Evolutionary conservation across 2,888 invertebrate species (phyloP).

Genomic region (Trachelus tabidus): DNA sequence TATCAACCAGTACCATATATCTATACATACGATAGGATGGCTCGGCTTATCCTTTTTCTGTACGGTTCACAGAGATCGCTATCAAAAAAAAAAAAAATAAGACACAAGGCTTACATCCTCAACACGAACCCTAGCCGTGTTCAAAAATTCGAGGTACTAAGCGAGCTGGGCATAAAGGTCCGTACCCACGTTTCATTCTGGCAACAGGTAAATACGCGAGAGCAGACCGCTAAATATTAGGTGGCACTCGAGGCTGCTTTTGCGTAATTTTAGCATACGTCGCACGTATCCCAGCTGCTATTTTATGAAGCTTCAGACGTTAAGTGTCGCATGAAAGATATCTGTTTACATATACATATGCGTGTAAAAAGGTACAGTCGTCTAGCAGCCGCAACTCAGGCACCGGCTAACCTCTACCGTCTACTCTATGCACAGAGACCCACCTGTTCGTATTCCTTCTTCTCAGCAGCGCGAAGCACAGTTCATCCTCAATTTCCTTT

Average conservation of each 20-base stretch:
- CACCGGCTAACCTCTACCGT: neutral
- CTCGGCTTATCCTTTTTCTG: neutral
- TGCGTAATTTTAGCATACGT: slow-evolving; percentile 34
- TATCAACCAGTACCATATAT: neutral
- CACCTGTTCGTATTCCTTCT: neutral
- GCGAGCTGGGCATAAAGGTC: neutral
- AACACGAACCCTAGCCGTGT: neutral
- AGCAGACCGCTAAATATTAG: slow-evolving; percentile 35
- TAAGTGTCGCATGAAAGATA: slow-evolving; percentile 11
- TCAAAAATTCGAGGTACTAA: neutral
- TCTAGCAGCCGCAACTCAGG: neutral
- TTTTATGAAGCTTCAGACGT: slow-evolving; percentile 37
- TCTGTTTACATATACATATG: neutral
- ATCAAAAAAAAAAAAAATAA: neutral
- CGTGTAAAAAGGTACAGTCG: neutral
- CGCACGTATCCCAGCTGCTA: slow-evolving; percentile 35
- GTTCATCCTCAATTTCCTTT: neutral
- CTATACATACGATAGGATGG: neutral
- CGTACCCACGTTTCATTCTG: slow-evolving; percentile 1
- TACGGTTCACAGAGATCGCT: neutral
- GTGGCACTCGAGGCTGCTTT: slow-evolving; percentile 5
- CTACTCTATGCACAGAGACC: neutral
- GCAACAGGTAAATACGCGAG: slow-evolving; percentile 23
- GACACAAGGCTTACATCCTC: neutral
- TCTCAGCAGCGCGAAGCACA: neutral